Base-by-base conservation (phyloP, 2,113 vertebrate genomes). In the Sander lucioperca region DNA sequence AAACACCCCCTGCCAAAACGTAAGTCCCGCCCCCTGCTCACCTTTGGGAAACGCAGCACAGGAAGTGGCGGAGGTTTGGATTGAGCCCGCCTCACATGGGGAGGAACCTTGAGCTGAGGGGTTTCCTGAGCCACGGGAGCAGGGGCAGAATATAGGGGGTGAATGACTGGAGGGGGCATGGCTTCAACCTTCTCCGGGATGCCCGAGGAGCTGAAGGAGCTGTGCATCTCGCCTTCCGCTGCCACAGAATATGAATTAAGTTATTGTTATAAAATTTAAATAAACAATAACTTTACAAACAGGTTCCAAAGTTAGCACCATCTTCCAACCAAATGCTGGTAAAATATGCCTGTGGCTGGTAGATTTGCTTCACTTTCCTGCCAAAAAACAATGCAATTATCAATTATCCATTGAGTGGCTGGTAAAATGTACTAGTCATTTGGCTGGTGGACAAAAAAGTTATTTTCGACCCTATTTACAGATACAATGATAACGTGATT, bases 211-310 rank as follows among this genome's bases (percentile, higher is more conserved):
- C 95, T 97, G 84, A 97, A 92, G 90, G 97, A 63, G 57, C 94
- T 94, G 0, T 97, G 96, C 0, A 95, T 97, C 89, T 97, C 97
- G 0, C 95, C 95, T 85, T 97, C 97, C 0, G 96, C 97, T 98
- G 94, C 1, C 71, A 63, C 33, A 33, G 33, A 33, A 33, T 39
- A 39, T 8, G 8, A 39, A 39, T 9, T 39, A 39, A 39, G 33
- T 27, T 1, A 33, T 51, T 36, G 0, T 8, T 6, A 51, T 25
- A 25, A 18, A 66, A 27, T 30, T n/a, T n/a, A 15, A 50, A 6
- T 33, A 59, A 27, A 14, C 10, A 15, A 6, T 8, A 39, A 8
- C 1, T 39, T 33, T 33, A 6, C 33, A 33, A 33, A 33, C 33
- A 33, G 33, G 33, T 6, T 33, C 33, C 33, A 33, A 33, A 33